Conservation (phyloP, 2,797 vertebrate genomes). For the Lateolabrax maculatus region DNA sequence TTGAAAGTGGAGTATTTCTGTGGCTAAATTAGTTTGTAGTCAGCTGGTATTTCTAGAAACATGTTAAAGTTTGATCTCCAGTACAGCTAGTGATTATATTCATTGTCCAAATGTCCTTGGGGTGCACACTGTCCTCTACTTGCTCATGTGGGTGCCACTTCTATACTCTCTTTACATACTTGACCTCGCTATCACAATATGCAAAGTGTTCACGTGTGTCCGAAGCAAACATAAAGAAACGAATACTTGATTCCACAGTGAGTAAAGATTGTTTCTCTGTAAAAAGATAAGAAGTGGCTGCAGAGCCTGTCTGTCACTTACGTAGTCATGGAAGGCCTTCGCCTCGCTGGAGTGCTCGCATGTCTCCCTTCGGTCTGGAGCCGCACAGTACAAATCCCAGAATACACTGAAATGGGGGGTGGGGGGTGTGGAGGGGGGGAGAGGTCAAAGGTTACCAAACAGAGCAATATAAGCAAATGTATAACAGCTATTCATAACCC, state of each 20-base stretch:
- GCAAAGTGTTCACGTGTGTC: not conserved
- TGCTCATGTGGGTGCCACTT: not conserved
- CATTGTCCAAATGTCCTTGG: not conserved
- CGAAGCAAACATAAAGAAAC: not conserved
- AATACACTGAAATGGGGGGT: constrained; percentile 89
- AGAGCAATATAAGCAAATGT: constrained; percentile 73
- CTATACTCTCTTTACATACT: not conserved
- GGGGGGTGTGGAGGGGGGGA: not conserved
- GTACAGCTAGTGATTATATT: not conserved
- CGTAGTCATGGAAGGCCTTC: constrained; percentile 97
- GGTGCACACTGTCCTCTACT: not conserved
- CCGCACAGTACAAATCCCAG: constrained; percentile 97
- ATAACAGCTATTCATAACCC: constrained; percentile 80
- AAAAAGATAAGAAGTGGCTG: constrained; percentile 1
- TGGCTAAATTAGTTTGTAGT: not conserved
- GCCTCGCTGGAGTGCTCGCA: constrained; percentile 95
- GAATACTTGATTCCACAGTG: not conserved
- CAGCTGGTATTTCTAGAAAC: not conserved
- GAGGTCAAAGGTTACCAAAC: constrained; percentile 74
- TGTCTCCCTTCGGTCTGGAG: constrained; percentile 94
- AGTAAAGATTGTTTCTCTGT: not conserved
- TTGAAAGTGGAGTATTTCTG: not conserved
- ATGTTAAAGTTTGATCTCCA: not conserved
- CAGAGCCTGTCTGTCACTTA: constrained; percentile 83
- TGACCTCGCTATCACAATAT: not conserved